Percentiles rank a stretch among this genome's conserved stretches.
phyloP scores from a whole-genome alignment of 1,140 invertebrate genomes.

The Drosophila bocki region DNA sequence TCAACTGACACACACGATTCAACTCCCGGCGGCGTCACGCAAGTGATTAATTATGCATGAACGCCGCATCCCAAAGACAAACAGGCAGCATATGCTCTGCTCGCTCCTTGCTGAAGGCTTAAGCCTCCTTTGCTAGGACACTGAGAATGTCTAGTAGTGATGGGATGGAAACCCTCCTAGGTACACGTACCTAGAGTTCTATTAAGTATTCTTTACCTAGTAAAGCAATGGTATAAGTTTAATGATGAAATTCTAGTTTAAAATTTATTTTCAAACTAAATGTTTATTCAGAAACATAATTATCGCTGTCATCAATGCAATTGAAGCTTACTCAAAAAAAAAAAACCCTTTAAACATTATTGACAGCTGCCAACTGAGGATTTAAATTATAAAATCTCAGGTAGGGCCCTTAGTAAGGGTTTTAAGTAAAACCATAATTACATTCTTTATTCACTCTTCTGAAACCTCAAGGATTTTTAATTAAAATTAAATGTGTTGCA shows the following conservation, averaged over 20 bases:
- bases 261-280: too few relatives aligned
- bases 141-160: slow-evolving; percentile 1
- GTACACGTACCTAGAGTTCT: slow-evolving; percentile 1
- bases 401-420: neutral
- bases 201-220: neutral
- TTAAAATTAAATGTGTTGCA: neutral
- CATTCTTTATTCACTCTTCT: neutral
- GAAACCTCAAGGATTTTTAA: neutral
- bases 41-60: slow-evolving; percentile 80
- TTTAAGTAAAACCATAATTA: neutral
- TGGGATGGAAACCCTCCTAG: neutral
- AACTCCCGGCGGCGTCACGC: slow-evolving; percentile 49
- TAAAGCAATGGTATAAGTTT: too few relatives aligned
- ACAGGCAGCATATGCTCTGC: slow-evolving; percentile 65
- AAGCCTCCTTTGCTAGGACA: slow-evolving; percentile 16
- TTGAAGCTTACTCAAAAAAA: too few relatives aligned
- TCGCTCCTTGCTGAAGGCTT: slow-evolving; percentile 44
- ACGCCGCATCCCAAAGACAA: slow-evolving; percentile 66
- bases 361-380: neutral
- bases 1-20: slow-evolving; percentile 63
- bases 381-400: neutral
- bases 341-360: neutral
- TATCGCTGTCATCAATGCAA: neutral
- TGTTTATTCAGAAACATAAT: neutral
- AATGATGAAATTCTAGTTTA: too few relatives aligned